Evolutionary conservation across 2,888 invertebrate species (phyloP).

Genomic region (Phoenoteleia sp.): DNA sequence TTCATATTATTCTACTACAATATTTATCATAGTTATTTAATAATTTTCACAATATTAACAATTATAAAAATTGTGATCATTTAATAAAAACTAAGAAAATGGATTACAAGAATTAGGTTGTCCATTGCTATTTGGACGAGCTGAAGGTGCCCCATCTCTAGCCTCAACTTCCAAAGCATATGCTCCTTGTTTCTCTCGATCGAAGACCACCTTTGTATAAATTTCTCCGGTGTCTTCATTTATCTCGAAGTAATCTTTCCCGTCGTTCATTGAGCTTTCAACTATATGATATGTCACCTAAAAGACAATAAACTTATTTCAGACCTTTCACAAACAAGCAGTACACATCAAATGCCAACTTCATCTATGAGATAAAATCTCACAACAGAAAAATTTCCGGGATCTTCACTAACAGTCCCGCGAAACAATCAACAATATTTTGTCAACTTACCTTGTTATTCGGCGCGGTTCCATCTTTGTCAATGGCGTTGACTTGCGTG

Average conservation of each 20-base stretch:
- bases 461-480: conserved; percentile 98
- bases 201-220: conserved; percentile 98
- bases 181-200: conserved; percentile 98
- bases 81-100: no score
- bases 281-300: conserved; percentile 98
- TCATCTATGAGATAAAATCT: no score
- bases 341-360: no score
- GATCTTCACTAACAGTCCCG: no score
- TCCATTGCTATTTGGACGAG: conserved; percentile 96
- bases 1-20: no score
- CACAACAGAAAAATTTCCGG: no score
- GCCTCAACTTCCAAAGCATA: conserved; percentile 99
- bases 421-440: no score
- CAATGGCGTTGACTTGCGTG: conserved; percentile 98
- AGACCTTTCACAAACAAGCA: no score
- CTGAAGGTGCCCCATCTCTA: conserved; percentile 98
- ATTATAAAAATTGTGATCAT: not conserved
- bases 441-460: conserved; percentile 96
- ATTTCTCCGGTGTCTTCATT: conserved; percentile 98
- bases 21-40: no score
- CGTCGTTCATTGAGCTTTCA: conserved; percentile 96
- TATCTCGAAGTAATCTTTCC: conserved; percentile 98
- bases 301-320: conserved; percentile 21
- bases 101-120: conserved; percentile 98
- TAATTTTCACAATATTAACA: not conserved